A percentile compares a stretch with the other conserved stretches of the same genome.
phyloP scores from a whole-genome alignment of 2,888 invertebrate species.

The Idaea straminata region DNA sequence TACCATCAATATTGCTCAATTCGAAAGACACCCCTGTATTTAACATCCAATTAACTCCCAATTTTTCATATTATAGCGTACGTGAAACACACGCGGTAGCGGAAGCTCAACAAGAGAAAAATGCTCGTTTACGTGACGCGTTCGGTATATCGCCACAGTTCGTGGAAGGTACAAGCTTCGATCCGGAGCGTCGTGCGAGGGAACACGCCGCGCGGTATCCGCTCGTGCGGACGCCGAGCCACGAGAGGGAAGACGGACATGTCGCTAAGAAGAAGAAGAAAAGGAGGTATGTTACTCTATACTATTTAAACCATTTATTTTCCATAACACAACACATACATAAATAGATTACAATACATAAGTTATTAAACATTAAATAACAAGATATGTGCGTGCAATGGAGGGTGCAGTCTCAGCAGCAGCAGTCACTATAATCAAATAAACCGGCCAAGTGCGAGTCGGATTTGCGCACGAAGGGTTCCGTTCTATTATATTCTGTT shows the following conservation, averaged over 20 bases:
- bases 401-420: too few relatives aligned
- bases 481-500: too few relatives aligned
- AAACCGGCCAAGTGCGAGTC: too few relatives aligned
- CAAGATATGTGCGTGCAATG: too few relatives aligned
- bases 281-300: slow-evolving; percentile 77
- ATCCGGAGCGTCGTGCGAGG: slow-evolving; percentile 83
- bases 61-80: slow-evolving; percentile 80
- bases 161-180: slow-evolving; percentile 95
- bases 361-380: too few relatives aligned
- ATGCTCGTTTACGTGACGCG: slow-evolving; percentile 94
- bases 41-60: neutral
- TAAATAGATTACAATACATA: too few relatives aligned
- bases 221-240: slow-evolving; percentile 87
- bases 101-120: slow-evolving; percentile 97
- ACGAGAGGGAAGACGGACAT: slow-evolving; percentile 73
- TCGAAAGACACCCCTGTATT: neutral
- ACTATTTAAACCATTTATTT: too few relatives aligned
- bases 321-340: too few relatives aligned
- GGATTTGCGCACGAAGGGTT: too few relatives aligned
- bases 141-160: slow-evolving; percentile 97
- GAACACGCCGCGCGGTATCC: slow-evolving; percentile 83
- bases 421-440: too few relatives aligned
- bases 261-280: slow-evolving; percentile 89
- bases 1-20: neutral
- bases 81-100: slow-evolving; percentile 98